These are phyloP conservation scores for Temnothorax unifasciatus DNA, from an alignment of 2,888 invertebrate species.

Conservation along the genomic window DNA sequence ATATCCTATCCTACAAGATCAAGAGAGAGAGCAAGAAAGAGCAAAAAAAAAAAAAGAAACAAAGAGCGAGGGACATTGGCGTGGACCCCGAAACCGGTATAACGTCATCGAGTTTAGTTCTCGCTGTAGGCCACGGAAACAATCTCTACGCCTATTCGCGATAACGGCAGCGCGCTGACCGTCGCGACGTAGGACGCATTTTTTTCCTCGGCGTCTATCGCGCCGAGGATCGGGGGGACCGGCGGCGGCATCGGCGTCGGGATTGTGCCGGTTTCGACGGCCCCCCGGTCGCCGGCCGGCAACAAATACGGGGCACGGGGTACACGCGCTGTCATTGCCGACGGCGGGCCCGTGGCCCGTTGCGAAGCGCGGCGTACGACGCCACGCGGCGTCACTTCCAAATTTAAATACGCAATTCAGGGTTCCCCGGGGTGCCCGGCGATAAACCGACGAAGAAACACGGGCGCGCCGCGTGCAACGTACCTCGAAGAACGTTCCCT, in stretches of 20 bases:
- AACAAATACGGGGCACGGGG: background rate
- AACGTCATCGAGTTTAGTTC: background rate
- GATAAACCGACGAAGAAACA: background rate
- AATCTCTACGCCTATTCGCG: background rate
- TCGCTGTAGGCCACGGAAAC: background rate
- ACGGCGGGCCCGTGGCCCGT: background rate
- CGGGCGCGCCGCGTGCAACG: constrained; percentile 57
- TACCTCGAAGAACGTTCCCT: constrained; percentile 69
- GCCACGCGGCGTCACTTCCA: constrained; percentile 66
- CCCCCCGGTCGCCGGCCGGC: constrained; percentile 39
- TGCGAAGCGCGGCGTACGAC: background rate
- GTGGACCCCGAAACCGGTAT: background rate
- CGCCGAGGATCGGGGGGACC: background rate
- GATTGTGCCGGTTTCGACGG: constrained; percentile 21
- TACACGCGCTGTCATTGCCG: background rate
- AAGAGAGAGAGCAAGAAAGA: background rate
- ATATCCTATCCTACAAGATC: no score
- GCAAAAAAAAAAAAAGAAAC: background rate
- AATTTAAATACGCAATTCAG: constrained; percentile 74
- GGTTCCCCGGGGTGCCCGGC: constrained; percentile 24
- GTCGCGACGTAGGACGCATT: background rate
- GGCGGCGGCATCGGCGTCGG: background rate
- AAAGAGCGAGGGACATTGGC: background rate
- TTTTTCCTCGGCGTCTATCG: background rate
- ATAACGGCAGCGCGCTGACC: background rate